Evolutionary conservation across 1,140 invertebrate species (phyloP).

Genomic region (Pissodes strobi): DNA sequence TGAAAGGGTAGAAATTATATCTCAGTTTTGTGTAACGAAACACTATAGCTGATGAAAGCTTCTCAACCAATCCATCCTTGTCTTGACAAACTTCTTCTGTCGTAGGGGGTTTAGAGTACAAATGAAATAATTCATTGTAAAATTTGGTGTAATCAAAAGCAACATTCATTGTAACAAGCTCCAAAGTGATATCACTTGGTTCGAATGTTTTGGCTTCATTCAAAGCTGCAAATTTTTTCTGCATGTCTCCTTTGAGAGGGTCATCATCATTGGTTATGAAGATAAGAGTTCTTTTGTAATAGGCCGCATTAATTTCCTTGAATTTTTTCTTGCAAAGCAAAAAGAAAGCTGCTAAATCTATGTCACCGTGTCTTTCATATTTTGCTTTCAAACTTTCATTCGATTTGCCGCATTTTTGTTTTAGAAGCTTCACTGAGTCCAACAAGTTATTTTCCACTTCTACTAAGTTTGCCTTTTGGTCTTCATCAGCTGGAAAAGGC

Average conservation of each 20-base stretch:
- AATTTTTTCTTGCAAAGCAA: constrained; percentile 43
- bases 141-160: constrained; percentile 41
- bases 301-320: constrained; percentile 34
- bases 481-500: not conserved
- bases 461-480: not conserved
- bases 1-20: constrained; percentile 42
- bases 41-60: constrained; percentile 31
- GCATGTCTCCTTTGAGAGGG: constrained; percentile 33
- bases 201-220: constrained; percentile 45
- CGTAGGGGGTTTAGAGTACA: constrained; percentile 16
- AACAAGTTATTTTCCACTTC: constrained; percentile 33
- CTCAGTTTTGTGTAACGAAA: constrained; percentile 20
- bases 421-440: constrained; percentile 37
- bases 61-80: constrained; percentile 37
- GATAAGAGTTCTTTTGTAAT: constrained; percentile 41
- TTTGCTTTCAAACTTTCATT: constrained; percentile 33
- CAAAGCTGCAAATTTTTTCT: constrained; percentile 39
- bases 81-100: constrained; percentile 39
- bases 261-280: constrained; percentile 46
- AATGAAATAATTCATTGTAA: constrained; percentile 43
- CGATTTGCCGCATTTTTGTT: constrained; percentile 17
- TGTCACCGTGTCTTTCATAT: constrained; percentile 33
- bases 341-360: constrained; percentile 44
- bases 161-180: constrained; percentile 37
- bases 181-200: constrained; percentile 38